Evolutionary conservation across 2,888 invertebrate genomes (phyloP), one percentile per base, ranked within the genome.

Genomic region (Oscheius sp.): DNA sequence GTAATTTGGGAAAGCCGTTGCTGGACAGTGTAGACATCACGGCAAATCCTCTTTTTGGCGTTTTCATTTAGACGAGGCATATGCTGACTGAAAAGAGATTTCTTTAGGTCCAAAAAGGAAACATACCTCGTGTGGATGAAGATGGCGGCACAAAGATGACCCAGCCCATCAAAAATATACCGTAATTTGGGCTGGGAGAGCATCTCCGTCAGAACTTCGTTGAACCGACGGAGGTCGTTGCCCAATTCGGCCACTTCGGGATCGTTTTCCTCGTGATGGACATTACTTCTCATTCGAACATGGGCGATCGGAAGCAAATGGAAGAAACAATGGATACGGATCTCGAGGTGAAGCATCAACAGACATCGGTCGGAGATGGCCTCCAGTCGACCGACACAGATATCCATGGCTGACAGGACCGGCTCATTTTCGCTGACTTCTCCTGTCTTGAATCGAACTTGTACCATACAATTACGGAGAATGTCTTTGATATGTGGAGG

Each of bases 291-390:
- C 43, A 43, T 66, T 68, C 89, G 88, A 81, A 89, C 89, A 76
- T 89, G 89, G 25, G 91, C 90, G 52, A 92, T 89, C 2, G 93
- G 92, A 73, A 92, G 91, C 80, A 97, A 91, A 90, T 95, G 95
- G 91, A 95, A 95, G 91, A 97, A 96, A 90, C 96, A 97, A 89
- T 96, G 95, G 55, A 97, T 95, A 5, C 83, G 85, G 84, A 94
- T 94, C 92, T 98, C 97, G 83, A 97, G 91, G 91, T 97, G 96
- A 69, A 97, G 90, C 75, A 97, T 93, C 53, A 98, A 91, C 75
- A 97, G 91, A 87, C 96, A 96, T 69, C 94, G 95, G 88, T 95
- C 94, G 0, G 95, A 93, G 71, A 96, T 91, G 85, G 95, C 94
- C 88, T 95, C 88, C 35, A 88, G 75, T 13, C 78, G 76, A 6